Conservation (phyloP, 2,113 vertebrate species). For the Dolichotis patagonum region DNA sequence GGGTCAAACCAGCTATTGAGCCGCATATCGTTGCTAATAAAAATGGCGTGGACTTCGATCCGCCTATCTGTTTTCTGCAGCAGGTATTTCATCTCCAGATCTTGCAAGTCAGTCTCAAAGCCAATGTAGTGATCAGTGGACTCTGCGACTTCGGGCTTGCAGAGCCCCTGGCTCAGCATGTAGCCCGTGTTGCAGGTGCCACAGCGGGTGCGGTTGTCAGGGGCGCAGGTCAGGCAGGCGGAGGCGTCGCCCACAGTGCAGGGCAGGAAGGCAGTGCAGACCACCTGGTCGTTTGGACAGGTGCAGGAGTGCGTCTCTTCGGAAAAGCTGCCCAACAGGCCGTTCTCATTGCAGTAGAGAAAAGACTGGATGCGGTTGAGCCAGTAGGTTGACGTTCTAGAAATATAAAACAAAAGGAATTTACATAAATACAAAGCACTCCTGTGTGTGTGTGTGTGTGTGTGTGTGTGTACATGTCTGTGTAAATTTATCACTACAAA, state of each 20-base stretch:
- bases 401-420: constrained; percentile 34
- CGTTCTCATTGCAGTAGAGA: constrained; percentile 97
- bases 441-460: not conserved
- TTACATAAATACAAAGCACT: not conserved
- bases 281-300: constrained; percentile 93
- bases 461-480: too few species aligned
- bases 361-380: constrained; percentile 95
- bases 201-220: constrained; percentile 96
- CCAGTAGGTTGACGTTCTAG: constrained; percentile 95
- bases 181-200: constrained; percentile 95
- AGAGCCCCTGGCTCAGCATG: constrained; percentile 92
- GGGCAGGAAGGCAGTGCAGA: constrained; percentile 91
- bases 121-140: constrained; percentile 97
- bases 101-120: constrained; percentile 97
- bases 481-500: not conserved
- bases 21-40: constrained; percentile 99
- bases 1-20: constrained; percentile 99
- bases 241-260: constrained; percentile 92
- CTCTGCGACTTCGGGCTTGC: constrained; percentile 96
- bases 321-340: constrained; percentile 94
- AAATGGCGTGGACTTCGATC: constrained; percentile 97
- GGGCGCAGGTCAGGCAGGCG: constrained; percentile 90
- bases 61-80: constrained; percentile 94
- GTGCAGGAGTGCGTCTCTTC: constrained; percentile 95
- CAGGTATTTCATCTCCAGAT: constrained; percentile 95